Evolutionary conservation across 2,113 vertebrate species (phyloP).

Genomic region (Dicerorhinus sumatrensis): DNA sequence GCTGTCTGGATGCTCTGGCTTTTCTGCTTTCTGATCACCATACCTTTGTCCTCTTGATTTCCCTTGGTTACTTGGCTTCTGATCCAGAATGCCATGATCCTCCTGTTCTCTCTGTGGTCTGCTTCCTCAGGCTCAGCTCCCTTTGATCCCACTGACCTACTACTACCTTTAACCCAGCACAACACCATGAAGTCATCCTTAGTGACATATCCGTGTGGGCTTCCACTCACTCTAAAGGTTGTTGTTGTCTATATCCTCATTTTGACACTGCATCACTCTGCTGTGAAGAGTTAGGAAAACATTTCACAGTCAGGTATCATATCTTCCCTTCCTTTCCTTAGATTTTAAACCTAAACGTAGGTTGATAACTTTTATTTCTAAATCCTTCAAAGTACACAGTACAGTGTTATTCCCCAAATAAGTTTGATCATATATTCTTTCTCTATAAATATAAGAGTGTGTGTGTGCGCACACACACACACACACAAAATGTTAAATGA

Average conservation of each 20-base stretch:
- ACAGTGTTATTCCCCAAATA: not conserved
- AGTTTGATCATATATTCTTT: not conserved
- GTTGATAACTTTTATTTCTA: not conserved
- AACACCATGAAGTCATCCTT: not conserved
- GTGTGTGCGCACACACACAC: not conserved
- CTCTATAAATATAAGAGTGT: not conserved
- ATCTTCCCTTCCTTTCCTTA: not conserved
- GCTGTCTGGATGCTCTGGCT: not conserved
- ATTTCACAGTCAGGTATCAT: not conserved
- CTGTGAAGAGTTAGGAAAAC: not conserved
- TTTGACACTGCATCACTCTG: not conserved
- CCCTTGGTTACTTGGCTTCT: not conserved
- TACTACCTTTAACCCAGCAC: not conserved
- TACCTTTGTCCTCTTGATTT: not conserved
- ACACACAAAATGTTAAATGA: not conserved
- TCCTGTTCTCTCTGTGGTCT: not conserved
- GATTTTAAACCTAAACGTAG: constrained; percentile 8
- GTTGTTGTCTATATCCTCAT: not conserved
- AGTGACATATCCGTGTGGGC: not conserved
- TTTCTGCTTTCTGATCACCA: not conserved
- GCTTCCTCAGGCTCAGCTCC: not conserved
- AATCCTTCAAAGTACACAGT: not conserved
- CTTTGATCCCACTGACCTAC: not conserved
- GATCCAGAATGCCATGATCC: not conserved
- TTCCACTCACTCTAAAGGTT: not conserved